Conservation (phyloP, 2,888 invertebrate genomes). For the Cynaeus angustus region DNA sequence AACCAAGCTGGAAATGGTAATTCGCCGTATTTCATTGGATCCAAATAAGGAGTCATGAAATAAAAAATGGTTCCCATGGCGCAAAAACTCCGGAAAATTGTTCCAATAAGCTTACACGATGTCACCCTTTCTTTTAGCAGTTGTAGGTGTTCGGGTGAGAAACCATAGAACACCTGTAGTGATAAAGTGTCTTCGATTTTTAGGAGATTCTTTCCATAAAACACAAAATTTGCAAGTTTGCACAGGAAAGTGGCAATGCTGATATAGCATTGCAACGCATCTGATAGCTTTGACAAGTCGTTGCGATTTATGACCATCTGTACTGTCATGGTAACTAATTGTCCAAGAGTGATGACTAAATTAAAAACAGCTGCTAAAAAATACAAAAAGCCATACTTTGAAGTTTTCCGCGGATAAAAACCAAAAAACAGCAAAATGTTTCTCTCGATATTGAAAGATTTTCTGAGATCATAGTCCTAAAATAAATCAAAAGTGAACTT, state of each 20-base stretch:
- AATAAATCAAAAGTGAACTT: neutral
- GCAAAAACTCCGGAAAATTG: constrained; percentile 39
- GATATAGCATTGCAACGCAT: constrained; percentile 50
- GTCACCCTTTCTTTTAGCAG: constrained; percentile 5
- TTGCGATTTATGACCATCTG: constrained; percentile 31
- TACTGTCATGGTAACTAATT: constrained; percentile 18
- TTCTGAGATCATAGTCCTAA: constrained; percentile 25
- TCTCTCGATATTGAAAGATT: constrained; percentile 32
- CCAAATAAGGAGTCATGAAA: constrained; percentile 1
- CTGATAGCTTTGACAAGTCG: constrained; percentile 46
- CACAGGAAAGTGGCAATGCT: constrained; percentile 52
- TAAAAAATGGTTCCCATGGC: neutral
- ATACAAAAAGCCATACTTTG: constrained; percentile 1
- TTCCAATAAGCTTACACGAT: constrained; percentile 43
- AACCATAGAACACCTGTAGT: constrained; percentile 11
- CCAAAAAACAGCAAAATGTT: constrained; percentile 28
- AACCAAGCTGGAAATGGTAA: constrained; percentile 33
- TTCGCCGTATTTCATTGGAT: neutral
- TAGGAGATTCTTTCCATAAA: constrained; percentile 39
- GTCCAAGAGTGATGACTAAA: neutral
- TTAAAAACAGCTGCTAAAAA: neutral
- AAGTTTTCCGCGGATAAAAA: constrained; percentile 30
- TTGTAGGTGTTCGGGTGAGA: constrained; percentile 7
- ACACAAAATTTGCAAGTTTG: constrained; percentile 50
- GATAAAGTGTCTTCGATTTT: constrained; percentile 20